Evolutionary conservation across 92 coral and sea anemone species (phyloP), one percentile per base, ranked within the genome.

Genomic region (Bergia sp.): DNA sequence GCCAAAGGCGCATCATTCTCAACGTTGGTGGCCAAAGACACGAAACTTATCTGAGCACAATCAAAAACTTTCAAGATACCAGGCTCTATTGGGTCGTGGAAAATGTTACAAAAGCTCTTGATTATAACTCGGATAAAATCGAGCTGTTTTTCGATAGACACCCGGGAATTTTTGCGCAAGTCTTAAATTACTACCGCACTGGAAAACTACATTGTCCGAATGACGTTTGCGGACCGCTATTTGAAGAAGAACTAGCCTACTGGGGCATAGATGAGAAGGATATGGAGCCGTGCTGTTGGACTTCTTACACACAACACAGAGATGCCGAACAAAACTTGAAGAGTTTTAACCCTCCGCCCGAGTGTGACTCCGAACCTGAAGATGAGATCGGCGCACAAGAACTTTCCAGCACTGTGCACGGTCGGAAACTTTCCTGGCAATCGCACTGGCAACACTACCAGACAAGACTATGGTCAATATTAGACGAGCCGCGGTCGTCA

Each of bases 261-360:
- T 96, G 98, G 98, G 98, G 98, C 20, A 96, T 96, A 21, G 98
- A 96, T 69, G 98, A 96, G 88, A 96, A 96, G 77, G 98, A 96
- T 20, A 96, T 96, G 98, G 98, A 96, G 53, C 98, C 96, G 1
- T 96, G 98, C 58, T 96, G 98, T n/a, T 96, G 98, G 98, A 93
- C 96, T 0, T 93, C 94, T 3, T 96, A 96, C 77, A 95, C 92
- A 15, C 98, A 96, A 55, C 98, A 96, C 86, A 85, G 98, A 53
- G 98, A 96, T 13, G 98, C 98, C 2, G 99, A 96, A 74, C 92
- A 96, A 74, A 96, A 96, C 76, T 87, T 96, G 76, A 96, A 95
- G 71, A 95, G 95, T 90, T 95, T 95, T 61, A 95, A 93, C 39
- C 87, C 87, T 8, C 87, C 87, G 23, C 87, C 87, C 11, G 98